These are phyloP conservation scores for Tachina grossa DNA, from an alignment of 2,888 invertebrate species.

Conservation along the genomic window DNA sequence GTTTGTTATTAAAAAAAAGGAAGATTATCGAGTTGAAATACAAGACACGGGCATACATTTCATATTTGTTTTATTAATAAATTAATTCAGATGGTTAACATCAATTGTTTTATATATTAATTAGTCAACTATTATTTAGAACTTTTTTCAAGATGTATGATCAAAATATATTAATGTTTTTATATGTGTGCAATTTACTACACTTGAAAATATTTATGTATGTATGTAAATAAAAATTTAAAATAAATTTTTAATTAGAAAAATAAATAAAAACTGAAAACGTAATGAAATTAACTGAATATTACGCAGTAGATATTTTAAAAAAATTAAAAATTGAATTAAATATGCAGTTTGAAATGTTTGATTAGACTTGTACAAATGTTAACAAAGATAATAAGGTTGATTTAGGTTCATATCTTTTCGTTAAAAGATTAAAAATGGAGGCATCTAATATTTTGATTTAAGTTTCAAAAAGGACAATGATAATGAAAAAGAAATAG, in stretches of 20 bases:
- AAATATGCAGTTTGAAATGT: constrained; percentile 23
- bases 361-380: constrained; percentile 27
- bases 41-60: background rate
- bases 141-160: constrained; percentile 30
- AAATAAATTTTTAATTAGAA: background rate
- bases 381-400: constrained; percentile 50
- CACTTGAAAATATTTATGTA: constrained; percentile 6
- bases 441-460: constrained; percentile 67
- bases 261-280: constrained; percentile 33
- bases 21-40: background rate
- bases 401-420: constrained; percentile 32
- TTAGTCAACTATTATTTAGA: constrained; percentile 50
- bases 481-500: constrained; percentile 21
- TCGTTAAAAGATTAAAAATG: constrained; percentile 53
- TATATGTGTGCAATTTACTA: background rate
- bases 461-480: constrained; percentile 59
- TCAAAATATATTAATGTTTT: constrained; percentile 18
- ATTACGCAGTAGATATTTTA: constrained; percentile 43
- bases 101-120: constrained; percentile 19
- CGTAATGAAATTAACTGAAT: constrained; percentile 35
- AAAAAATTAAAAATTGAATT: constrained; percentile 29
- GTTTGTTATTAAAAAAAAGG: no score
- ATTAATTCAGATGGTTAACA: constrained; percentile 21
- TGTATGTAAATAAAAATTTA: constrained; percentile 26
- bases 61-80: constrained; percentile 29